Conservation (phyloP, 1,140 invertebrate genomes). For the Mizuhopecten yessoensis region DNA sequence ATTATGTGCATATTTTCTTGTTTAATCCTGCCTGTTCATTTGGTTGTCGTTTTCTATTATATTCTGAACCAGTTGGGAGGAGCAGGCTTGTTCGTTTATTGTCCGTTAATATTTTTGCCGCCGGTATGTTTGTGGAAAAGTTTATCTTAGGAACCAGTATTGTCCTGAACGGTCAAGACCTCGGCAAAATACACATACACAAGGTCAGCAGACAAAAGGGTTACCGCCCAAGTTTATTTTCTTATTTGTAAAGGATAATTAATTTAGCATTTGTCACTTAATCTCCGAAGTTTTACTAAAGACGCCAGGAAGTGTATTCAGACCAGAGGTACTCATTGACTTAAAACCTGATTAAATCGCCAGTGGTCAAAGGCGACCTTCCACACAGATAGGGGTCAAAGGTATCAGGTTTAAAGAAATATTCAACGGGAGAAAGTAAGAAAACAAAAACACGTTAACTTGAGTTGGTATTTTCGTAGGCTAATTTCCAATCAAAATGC, state of each 20-base stretch:
- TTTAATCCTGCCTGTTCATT: conserved; percentile 1
- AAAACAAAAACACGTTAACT: background rate
- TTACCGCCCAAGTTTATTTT: conserved; percentile 27
- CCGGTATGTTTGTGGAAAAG: background rate
- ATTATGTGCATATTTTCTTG: conserved; percentile 28
- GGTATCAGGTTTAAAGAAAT: conserved; percentile 18
- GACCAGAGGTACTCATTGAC: background rate
- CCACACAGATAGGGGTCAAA: background rate
- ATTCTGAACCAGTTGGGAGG: background rate
- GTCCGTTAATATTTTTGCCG: background rate
- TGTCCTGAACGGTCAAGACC: background rate
- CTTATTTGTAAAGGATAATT: conserved; percentile 35
- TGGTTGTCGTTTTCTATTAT: background rate
- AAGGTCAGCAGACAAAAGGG: background rate
- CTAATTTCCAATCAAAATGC: background rate
- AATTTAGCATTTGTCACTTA: conserved; percentile 29
- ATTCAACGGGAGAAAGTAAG: conserved; percentile 31
- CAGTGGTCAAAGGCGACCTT: conserved; percentile 11
- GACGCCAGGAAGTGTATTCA: background rate
- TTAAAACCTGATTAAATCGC: conserved; percentile 30
- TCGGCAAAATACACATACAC: background rate
- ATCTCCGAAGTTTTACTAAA: background rate
- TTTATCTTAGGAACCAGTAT: background rate
- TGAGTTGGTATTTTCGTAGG: background rate
- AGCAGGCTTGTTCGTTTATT: background rate